phyloP scores from a whole-genome alignment of 2,888 invertebrate species.

The Platycnemis pennipes region DNA sequence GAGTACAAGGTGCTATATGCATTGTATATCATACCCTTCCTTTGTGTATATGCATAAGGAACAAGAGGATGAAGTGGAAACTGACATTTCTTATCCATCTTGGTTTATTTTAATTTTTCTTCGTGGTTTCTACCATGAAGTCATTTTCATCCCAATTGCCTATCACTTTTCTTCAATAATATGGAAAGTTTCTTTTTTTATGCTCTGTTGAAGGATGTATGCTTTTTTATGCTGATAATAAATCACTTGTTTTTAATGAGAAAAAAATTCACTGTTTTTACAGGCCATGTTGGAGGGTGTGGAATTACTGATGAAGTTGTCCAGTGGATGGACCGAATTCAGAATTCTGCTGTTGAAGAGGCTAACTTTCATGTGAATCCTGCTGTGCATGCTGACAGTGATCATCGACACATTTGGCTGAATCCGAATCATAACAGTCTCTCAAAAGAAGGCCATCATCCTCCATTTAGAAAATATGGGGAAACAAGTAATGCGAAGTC shows the following conservation, averaged over 20 bases:
- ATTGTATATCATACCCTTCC: too few species aligned
- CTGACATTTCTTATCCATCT: too few species aligned
- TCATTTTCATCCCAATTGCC: too few species aligned
- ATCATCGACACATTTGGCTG: not conserved
- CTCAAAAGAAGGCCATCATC: not conserved
- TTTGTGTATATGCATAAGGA: too few species aligned
- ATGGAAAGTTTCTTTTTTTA: too few species aligned
- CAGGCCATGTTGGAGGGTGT: conserved; percentile 92
- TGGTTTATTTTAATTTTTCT: too few species aligned
- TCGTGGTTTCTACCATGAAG: too few species aligned
- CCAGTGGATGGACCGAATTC: conserved; percentile 96
- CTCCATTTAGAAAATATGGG: not conserved
- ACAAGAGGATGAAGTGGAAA: too few species aligned
- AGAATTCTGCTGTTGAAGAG: conserved; percentile 80
- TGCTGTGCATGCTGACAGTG: conserved; percentile 41
- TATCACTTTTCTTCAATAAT: too few species aligned
- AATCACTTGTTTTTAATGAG: not conserved
- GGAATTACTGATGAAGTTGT: conserved; percentile 93
- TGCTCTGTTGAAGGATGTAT: too few species aligned
- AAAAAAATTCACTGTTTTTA: conserved; percentile 67
- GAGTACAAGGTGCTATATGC: too few species aligned
- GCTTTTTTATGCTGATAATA: not conserved
- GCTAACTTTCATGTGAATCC: conserved; percentile 70
- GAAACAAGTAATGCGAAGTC: not conserved
- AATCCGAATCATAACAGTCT: not conserved